Base-by-base conservation (phyloP, 2,888 invertebrate genomes). In the Clivina fossor region DNA sequence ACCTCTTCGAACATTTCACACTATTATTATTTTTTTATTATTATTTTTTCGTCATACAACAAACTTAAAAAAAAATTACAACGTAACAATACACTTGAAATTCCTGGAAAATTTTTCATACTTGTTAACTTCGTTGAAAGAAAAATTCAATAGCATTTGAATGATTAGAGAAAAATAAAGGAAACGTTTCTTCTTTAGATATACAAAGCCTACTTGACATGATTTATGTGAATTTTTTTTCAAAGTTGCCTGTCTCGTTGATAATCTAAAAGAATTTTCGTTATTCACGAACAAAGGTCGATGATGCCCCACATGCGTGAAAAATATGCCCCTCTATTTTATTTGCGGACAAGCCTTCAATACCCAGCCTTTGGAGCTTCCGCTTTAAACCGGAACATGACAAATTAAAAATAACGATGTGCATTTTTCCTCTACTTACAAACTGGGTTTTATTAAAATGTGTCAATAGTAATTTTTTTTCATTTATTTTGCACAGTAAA, bases 371-470 rank as follows among this genome's bases (percentile, higher is more conserved):
- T 11, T 3, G 2, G 2, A 13, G 30, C 30, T 9, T 13, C n/a
- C n/a, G n/a, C n/a, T n/a, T n/a, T n/a, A n/a, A n/a, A n/a, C n/a
- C 30, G 4, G 9, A 13, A 30, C 48, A 16, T 48, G 48, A 48
- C 48, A 48, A 48, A 48, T 48, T 48, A 48, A 48, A 48, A 48
- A 48, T 48, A 48, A 48, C 48, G 22, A 24, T 33, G 5, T 26
- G 37, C 30, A 9, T 2, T 9, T 30, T 11, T 30, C n/a, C 2
- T 30, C 30, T 30, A 11, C 30, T 13, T 2, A 30, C 13, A 30
- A 9, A 4, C 30, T 11, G 13, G 30, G 9, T 30, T 11, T 30
- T 30, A 26, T 11, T 13, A 13, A 30, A 11, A 30, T 30, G n/a
- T 30, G 48, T 48, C 48, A 48, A 37, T 48, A 35, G 18, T 37